Evolutionary conservation across 2,113 vertebrate genomes (phyloP).

Genomic region (Dipodomys ordii): DNA sequence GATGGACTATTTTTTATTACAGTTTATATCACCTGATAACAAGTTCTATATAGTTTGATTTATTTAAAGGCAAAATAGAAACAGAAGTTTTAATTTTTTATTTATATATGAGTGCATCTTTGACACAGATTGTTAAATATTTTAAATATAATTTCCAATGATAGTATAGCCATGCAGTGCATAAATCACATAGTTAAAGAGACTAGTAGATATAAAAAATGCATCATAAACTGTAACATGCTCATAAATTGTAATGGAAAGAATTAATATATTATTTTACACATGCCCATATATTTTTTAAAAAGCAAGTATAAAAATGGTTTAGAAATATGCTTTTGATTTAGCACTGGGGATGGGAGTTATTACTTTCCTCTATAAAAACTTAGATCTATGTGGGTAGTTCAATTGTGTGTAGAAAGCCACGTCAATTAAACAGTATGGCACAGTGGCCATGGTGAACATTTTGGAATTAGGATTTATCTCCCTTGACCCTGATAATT

Average conservation of each 20-base stretch:
- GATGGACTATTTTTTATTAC: neutral
- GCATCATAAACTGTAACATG: slow-evolving; percentile 51
- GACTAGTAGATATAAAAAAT: slow-evolving; percentile 59
- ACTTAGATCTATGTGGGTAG: neutral
- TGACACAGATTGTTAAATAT: slow-evolving; percentile 34
- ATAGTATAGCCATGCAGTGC: slow-evolving; percentile 16
- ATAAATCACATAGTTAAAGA: slow-evolving; percentile 61
- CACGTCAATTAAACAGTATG: neutral
- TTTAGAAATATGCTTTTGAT: slow-evolving; percentile 67
- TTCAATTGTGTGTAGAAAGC: slow-evolving; percentile 21
- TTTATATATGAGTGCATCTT: slow-evolving; percentile 53
- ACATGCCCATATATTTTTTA: slow-evolving; percentile 52
- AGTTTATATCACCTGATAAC: neutral
- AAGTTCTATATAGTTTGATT: slow-evolving; percentile 1
- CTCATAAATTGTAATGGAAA: slow-evolving; percentile 59
- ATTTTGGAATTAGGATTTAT: neutral
- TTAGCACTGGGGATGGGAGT: slow-evolving; percentile 19
- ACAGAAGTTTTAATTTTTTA: slow-evolving; percentile 52
- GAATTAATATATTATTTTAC: slow-evolving; percentile 68
- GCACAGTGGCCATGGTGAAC: neutral
- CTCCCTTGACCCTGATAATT: neutral
- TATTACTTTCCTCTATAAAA: slow-evolving; percentile 25
- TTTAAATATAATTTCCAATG: slow-evolving; percentile 48
- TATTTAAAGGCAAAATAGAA: slow-evolving; percentile 33
- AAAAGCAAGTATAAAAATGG: slow-evolving; percentile 25